Conservation (phyloP, 2,888 invertebrate genomes). For the Luperina nickerlii region DNA sequence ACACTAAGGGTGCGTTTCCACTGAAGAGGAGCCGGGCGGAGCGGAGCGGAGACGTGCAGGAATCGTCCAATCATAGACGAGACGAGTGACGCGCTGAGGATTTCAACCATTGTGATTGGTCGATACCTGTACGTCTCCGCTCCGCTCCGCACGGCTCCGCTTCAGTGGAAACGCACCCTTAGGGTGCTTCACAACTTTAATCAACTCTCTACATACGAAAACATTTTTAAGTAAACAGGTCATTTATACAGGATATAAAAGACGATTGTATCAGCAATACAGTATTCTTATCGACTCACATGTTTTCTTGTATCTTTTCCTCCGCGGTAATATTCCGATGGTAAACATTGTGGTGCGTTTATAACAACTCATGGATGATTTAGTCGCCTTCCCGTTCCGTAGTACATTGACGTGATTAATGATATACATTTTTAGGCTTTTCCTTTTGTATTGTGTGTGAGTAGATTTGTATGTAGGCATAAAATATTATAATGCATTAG, state of each 20-base stretch:
- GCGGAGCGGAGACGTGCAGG: too few species aligned
- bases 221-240: background rate
- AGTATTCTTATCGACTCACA: slow-evolving; percentile 35
- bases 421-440: slow-evolving; percentile 59
- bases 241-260: slow-evolving; percentile 24
- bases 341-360: slow-evolving; percentile 63
- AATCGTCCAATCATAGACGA: too few species aligned
- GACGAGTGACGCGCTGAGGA: too few species aligned
- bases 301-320: slow-evolving; percentile 53
- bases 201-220: background rate
- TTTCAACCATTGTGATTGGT: too few species aligned
- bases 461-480: slow-evolving; percentile 19
- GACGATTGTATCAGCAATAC: slow-evolving; percentile 36
- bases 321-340: slow-evolving; percentile 54
- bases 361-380: slow-evolving; percentile 67
- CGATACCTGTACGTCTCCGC: too few species aligned
- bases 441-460: slow-evolving; percentile 44
- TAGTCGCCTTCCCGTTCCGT: slow-evolving; percentile 62
- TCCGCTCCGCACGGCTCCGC: too few species aligned
- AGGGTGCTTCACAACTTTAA: background rate
- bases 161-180: too few species aligned
- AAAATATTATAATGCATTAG: background rate
- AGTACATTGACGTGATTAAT: slow-evolving; percentile 65
- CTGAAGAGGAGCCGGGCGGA: too few species aligned
- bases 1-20: too few species aligned